Evolutionary conservation across 2,888 invertebrate species (phyloP), one percentile per base, ranked within the genome.

Genomic region (Zeuzera pyrina): DNA sequence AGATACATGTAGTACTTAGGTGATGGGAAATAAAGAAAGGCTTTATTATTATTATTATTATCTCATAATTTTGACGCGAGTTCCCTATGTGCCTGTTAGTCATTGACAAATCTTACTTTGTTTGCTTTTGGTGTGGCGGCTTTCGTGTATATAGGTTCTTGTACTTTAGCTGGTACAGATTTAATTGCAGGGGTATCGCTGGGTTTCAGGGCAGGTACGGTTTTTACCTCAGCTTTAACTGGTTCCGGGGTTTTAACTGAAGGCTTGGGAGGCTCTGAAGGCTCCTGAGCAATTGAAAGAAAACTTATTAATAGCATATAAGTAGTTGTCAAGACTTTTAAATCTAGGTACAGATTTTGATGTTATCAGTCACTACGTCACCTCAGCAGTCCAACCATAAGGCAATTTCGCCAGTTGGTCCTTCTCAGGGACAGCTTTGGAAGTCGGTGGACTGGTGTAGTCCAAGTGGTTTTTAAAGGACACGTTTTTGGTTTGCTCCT

Each of bases 401-500:
- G 84, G 84, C 12, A 83, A 52, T 37, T 84, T 84, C 0, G 84
- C 84, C 0, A 84, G 63, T 43, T 84, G 83, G 30, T 84, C 84
- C 30, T 84, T 84, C 34, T 84, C 84, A 1, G 81, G 74, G 6
- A 84, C 74, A 12, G 78, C 67, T 36, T 79, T 79, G 0, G 76
- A 76, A 2, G 70, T 46, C 0, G 79, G 77, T 12, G 71, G 70
- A 31, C 78, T 81, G 14, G 83, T 81, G 49, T 78, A 79, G 51
- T 84, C 84, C 36, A 84, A 49, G 36, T 84, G 84, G 38, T 84
- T 84, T 45, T 84, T 84, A 49, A 84, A 84, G 0, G 84, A 84
- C 0, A 84, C 84, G 27, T 84, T 84, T 47, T 84, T 84, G 0
- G 84, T 84, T 24, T 72, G 76, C 39, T 84, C 84, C 30, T 81